Conservation (phyloP, 2,888 invertebrate genomes). For the Corythucha ciliata region DNA sequence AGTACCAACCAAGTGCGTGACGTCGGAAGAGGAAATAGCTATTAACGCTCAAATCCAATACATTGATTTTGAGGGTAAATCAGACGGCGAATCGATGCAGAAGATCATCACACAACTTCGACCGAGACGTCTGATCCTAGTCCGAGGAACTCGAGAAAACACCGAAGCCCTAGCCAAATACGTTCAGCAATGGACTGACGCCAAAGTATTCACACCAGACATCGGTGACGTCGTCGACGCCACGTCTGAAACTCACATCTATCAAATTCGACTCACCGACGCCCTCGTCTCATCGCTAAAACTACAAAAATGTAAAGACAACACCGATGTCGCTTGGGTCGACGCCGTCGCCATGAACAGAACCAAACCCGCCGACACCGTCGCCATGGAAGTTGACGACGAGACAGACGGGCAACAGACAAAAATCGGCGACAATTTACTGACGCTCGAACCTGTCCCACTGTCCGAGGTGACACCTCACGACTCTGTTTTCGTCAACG, state of each 20-base stretch:
- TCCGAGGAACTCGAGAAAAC: slow-evolving; percentile 62
- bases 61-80: slow-evolving; percentile 94
- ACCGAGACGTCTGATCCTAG: slow-evolving; percentile 69
- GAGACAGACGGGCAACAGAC: background rate
- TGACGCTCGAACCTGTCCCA: slow-evolving; percentile 56
- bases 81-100: slow-evolving; percentile 72
- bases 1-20: slow-evolving; percentile 83
- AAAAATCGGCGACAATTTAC: slow-evolving; percentile 18
- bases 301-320: slow-evolving; percentile 77
- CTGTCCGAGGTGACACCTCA: slow-evolving; percentile 51
- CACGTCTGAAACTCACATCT: slow-evolving; percentile 95
- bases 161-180: slow-evolving; percentile 59
- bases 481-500: slow-evolving; percentile 83
- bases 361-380: slow-evolving; percentile 46
- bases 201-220: slow-evolving; percentile 70
- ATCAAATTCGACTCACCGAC: slow-evolving; percentile 84
- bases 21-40: slow-evolving; percentile 60
- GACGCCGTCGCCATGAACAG: slow-evolving; percentile 60
- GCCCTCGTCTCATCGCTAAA: slow-evolving; percentile 76
- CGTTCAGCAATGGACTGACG: slow-evolving; percentile 55
- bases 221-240: slow-evolving; percentile 83
- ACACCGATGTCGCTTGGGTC: slow-evolving; percentile 94
- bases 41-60: slow-evolving; percentile 81
- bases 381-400: slow-evolving; percentile 33
- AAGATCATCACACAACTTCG: slow-evolving; percentile 72